These are phyloP conservation scores for Sphaeramia orbicularis DNA, from an alignment of 2,797 vertebrate species.

Conservation along the genomic window DNA sequence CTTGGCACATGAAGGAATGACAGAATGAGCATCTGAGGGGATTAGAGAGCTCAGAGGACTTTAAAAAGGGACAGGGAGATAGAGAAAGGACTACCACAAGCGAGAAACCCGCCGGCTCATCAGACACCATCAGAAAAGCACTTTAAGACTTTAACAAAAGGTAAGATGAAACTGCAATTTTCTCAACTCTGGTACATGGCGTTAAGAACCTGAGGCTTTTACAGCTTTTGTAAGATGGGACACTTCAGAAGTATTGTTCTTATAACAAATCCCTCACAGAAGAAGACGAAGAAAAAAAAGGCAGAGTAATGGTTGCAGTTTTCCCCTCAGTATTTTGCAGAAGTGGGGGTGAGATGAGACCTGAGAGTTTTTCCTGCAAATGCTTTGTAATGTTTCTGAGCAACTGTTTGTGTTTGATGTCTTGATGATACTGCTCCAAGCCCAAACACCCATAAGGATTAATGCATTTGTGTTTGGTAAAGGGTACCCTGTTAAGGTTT, in stretches of 20 bases:
- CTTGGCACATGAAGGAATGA: constrained; percentile 30
- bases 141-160: constrained; percentile 32
- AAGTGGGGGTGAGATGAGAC: constrained; percentile 19
- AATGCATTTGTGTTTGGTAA: not conserved
- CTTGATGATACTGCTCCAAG: not conserved
- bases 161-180: constrained; percentile 47
- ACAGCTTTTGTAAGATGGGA: constrained; percentile 13
- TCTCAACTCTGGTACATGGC: not conserved
- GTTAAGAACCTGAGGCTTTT: not conserved
- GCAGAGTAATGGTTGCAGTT: not conserved
- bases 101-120: constrained; percentile 18
- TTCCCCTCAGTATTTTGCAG: not conserved
- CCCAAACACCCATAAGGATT: not conserved
- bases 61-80: constrained; percentile 57
- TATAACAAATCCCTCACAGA: not conserved
- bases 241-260: constrained; percentile 4
- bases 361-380: constrained; percentile 1
- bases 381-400: not conserved
- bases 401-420: not conserved
- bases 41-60: constrained; percentile 58
- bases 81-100: constrained; percentile 18
- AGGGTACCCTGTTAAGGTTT: no score
- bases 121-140: constrained; percentile 27
- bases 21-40: constrained; percentile 45
- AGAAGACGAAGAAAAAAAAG: no score